These are phyloP conservation scores for Acheta domesticus DNA, from an alignment of 2,888 invertebrate genomes.

Conservation along the genomic window DNA sequence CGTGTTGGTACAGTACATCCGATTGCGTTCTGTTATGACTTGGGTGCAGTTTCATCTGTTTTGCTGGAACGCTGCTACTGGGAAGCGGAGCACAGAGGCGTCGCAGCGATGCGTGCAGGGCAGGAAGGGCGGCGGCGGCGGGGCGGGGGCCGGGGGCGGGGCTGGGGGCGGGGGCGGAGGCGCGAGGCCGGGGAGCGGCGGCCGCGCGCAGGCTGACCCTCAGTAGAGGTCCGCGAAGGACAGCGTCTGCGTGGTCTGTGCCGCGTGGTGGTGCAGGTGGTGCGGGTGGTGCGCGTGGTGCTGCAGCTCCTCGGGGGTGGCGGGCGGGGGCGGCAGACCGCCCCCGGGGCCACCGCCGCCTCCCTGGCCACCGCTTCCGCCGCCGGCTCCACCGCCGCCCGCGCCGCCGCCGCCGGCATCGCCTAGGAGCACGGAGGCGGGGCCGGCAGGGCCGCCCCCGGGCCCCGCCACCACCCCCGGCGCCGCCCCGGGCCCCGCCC, in stretches of 20 bases:
- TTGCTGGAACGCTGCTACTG: too few species aligned
- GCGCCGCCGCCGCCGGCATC: slow-evolving; percentile 59
- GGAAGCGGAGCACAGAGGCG: too few species aligned
- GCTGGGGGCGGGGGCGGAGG: background rate
- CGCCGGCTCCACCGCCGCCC: slow-evolving; percentile 45
- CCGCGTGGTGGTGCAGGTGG: slow-evolving; percentile 28
- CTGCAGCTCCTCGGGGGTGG: slow-evolving; percentile 46
- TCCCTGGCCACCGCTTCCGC: slow-evolving; percentile 38
- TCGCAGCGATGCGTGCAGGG: background rate
- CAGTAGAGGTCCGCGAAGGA: slow-evolving; percentile 49
- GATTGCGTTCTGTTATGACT: too few species aligned
- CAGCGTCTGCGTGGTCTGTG: slow-evolving; percentile 35
- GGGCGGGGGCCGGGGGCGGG: background rate
- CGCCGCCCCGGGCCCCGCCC: slow-evolving; percentile 46
- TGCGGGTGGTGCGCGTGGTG: slow-evolving; percentile 29
- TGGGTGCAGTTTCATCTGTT: too few species aligned
- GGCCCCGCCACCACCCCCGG: slow-evolving; percentile 67
- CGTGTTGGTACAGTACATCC: too few species aligned
- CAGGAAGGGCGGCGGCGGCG: background rate
- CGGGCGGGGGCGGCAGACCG: slow-evolving; percentile 53
- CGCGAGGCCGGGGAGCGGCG: background rate
- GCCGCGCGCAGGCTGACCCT: slow-evolving; percentile 31
- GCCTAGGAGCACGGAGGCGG: slow-evolving; percentile 89
- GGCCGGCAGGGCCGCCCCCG: slow-evolving; percentile 98
- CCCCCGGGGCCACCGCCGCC: slow-evolving; percentile 47